Conservation (phyloP, 2,797 vertebrate species). For the Mycteria americana region DNA sequence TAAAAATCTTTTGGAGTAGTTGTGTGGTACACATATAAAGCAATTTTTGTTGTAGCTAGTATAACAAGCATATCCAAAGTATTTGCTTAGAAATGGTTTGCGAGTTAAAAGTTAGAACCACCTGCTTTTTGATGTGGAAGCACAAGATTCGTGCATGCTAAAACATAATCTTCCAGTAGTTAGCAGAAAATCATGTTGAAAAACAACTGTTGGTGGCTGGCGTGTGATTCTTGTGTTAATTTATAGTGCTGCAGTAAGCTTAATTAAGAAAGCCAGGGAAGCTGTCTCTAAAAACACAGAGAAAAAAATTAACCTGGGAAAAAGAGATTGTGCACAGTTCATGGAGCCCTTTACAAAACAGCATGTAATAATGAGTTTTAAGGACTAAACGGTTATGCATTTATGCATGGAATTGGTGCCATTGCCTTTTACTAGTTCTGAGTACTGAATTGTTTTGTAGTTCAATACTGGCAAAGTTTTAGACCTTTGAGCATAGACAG, state of each 20-base stretch:
- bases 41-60: not conserved
- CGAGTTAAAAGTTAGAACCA: not conserved
- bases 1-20: not conserved
- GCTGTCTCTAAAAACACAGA: not conserved
- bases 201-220: not conserved
- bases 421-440: not conserved
- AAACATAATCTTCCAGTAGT: not conserved
- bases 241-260: not conserved
- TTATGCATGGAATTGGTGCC: not conserved
- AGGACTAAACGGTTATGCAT: not conserved
- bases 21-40: not conserved
- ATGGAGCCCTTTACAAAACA: not conserved
- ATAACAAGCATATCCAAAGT: not conserved
- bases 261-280: not conserved
- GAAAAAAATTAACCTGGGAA: not conserved
- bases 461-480: not conserved
- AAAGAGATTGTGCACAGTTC: not conserved
- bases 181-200: not conserved
- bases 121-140: not conserved
- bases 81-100: not conserved
- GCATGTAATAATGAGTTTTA: not conserved
- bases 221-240: not conserved
- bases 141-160: not conserved
- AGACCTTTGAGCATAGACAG: not conserved
- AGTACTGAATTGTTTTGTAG: not conserved